Conservation (phyloP, 1,140 invertebrate genomes). For the Agrypnia vestita region DNA sequence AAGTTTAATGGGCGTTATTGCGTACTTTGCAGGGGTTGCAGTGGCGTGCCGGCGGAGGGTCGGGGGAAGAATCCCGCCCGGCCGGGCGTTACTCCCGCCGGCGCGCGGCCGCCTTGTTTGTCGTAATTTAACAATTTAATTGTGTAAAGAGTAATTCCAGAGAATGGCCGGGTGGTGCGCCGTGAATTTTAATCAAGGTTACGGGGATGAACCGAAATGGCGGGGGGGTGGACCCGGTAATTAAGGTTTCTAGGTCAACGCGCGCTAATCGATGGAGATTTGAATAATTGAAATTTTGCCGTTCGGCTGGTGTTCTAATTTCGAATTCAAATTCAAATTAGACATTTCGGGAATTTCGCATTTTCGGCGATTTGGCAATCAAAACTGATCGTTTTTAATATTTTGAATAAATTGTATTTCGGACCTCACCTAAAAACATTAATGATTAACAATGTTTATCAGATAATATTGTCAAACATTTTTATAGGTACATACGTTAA, state of each 20-base stretch:
- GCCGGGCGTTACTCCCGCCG: slow-evolving; percentile 40
- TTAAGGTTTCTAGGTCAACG: slow-evolving; percentile 60
- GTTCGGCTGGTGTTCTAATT: not conserved
- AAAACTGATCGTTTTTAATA: not conserved
- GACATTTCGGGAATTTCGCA: not conserved
- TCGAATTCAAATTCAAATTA: slow-evolving; percentile 12
- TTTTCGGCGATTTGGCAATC: slow-evolving; percentile 3
- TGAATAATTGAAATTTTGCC: slow-evolving; percentile 52
- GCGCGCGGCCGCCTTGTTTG: slow-evolving; percentile 52
- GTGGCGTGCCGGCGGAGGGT: not conserved
- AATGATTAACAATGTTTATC: no score
- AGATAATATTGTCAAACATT: no score
- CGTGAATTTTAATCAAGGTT: slow-evolving; percentile 61
- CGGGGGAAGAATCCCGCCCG: not conserved
- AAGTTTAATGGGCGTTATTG: no score
- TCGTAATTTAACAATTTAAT: slow-evolving; percentile 62
- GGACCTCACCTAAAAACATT: no score
- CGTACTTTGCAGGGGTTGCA: slow-evolving; percentile 10
- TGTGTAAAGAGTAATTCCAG: slow-evolving; percentile 61
- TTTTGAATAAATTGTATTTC: not conserved
- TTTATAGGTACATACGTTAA: no score
- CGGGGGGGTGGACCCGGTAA: slow-evolving; percentile 41
- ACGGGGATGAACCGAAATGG: slow-evolving; percentile 49
- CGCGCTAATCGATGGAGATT: slow-evolving; percentile 56
- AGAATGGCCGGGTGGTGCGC: slow-evolving; percentile 42